phyloP scores from a whole-genome alignment of 2,888 invertebrate species.

The Noctuana brunneofusca region DNA sequence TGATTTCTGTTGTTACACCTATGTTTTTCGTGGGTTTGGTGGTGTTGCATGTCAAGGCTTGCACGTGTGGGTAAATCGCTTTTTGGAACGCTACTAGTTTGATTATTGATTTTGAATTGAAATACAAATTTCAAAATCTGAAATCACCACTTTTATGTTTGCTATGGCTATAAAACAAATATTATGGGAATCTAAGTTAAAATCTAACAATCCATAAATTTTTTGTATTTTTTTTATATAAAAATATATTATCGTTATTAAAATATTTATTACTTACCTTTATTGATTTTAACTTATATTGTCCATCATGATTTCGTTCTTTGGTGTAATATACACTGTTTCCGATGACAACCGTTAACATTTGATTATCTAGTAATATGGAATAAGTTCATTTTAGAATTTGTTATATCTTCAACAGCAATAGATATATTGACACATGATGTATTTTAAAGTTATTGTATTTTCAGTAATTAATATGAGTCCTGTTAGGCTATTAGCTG shows the following conservation, averaged over 20 bases:
- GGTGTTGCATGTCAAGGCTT: not conserved
- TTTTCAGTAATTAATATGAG: not conserved
- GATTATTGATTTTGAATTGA: not conserved
- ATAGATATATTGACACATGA: not conserved
- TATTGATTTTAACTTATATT: not conserved
- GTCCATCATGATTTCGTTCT: not conserved
- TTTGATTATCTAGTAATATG: not conserved
- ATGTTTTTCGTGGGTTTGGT: not conserved
- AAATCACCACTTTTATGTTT: not conserved
- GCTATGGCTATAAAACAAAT: not conserved
- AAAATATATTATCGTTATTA: no score
- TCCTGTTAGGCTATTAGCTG: not conserved
- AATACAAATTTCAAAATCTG: not conserved
- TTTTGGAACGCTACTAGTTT: not conserved
- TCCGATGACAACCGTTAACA: not conserved
- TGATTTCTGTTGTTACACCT: not conserved
- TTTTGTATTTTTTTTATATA: not conserved
- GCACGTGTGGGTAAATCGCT: not conserved
- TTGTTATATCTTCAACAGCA: no score
- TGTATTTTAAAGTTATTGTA: not conserved
- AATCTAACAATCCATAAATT: not conserved
- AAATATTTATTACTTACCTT: no score
- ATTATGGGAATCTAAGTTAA: not conserved
- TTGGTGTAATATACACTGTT: conserved; percentile 36
- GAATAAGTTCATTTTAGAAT: not conserved